These are phyloP conservation scores for Tanytarsus gracilentus DNA, from an alignment of 2,888 invertebrate genomes.

Conservation along the genomic window DNA sequence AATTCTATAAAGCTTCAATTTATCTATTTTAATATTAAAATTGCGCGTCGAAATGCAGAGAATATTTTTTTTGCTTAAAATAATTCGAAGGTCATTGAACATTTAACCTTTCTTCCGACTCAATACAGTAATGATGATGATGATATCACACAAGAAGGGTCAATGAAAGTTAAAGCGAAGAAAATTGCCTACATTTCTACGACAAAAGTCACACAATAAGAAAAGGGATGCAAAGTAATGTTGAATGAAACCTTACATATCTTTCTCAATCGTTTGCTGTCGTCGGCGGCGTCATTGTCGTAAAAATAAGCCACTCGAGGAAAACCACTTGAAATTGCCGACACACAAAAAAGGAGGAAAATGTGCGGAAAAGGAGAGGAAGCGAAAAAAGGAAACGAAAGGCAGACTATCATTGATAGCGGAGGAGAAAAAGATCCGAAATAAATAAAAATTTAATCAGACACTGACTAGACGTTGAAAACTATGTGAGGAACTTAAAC, in stretches of 20 bases:
- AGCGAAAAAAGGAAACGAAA: neutral
- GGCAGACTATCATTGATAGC: neutral
- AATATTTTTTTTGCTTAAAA: too few relatives aligned
- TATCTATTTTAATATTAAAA: too few relatives aligned
- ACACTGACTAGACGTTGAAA: slow-evolving; percentile 28
- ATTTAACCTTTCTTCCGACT: too few relatives aligned
- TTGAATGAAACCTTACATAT: too few relatives aligned
- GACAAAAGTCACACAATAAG: neutral
- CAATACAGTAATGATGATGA: neutral
- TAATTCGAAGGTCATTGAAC: too few relatives aligned
- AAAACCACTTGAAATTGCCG: slow-evolving; percentile 7
- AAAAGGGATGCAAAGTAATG: neutral
- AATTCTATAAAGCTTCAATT: too few relatives aligned
- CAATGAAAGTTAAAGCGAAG: slow-evolving; percentile 4
- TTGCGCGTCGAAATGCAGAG: too few relatives aligned
- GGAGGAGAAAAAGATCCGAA: slow-evolving; percentile 3
- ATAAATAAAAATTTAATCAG: slow-evolving; percentile 27
- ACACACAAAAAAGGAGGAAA: neutral
- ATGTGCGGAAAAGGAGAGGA: neutral
- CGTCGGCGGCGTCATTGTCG: too few relatives aligned
- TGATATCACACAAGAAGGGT: slow-evolving; percentile 8
- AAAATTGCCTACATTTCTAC: neutral
- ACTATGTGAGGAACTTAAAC: too few relatives aligned
- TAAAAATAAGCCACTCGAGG: slow-evolving; percentile 12
- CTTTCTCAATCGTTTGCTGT: too few relatives aligned